These are phyloP conservation scores for Copidosoma aretas DNA, from an alignment of 2,888 invertebrate genomes.

Conservation along the genomic window DNA sequence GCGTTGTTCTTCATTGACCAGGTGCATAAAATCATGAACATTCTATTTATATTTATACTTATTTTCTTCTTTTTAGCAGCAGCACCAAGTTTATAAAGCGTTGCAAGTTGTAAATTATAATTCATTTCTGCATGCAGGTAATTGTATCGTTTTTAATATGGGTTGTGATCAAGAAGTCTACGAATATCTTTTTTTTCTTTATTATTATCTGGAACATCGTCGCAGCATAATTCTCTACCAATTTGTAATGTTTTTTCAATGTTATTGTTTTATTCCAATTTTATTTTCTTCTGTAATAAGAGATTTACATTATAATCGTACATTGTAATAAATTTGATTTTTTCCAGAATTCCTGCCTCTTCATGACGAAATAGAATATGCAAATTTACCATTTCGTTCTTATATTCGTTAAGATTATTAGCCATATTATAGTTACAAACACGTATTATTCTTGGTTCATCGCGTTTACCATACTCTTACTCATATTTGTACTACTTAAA, in stretches of 20 bases:
- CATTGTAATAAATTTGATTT: conserved; percentile 52
- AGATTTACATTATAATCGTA: conserved; percentile 49
- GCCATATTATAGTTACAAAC: conserved; percentile 57
- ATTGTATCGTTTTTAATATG: conserved; percentile 41
- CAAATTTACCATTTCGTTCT: conserved; percentile 44
- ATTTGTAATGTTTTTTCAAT: conserved; percentile 47
- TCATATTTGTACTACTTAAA: conserved; percentile 45
- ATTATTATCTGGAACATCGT: conserved; percentile 19
- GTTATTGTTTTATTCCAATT: conserved; percentile 53
- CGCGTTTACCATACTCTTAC: conserved; percentile 44
- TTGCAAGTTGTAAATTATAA: conserved; percentile 42
- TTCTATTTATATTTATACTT: conserved; percentile 44
- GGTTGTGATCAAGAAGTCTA: conserved; percentile 28
- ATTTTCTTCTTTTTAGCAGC: conserved; percentile 45
- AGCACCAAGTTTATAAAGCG: conserved; percentile 44
- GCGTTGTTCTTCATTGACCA: conserved; percentile 42
- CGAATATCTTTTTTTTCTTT: background rate
- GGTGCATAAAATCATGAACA: conserved; percentile 42
- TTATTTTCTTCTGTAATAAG: conserved; percentile 50
- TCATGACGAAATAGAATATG: conserved; percentile 57
- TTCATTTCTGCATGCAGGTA: conserved; percentile 45
- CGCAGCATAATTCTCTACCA: conserved; percentile 29
- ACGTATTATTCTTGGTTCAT: conserved; percentile 51
- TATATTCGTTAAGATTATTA: conserved; percentile 52
- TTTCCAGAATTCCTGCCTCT: conserved; percentile 55